Evolutionary conservation across 2,113 vertebrate genomes (phyloP).

Genomic region (Ranitomeya imitator): DNA sequence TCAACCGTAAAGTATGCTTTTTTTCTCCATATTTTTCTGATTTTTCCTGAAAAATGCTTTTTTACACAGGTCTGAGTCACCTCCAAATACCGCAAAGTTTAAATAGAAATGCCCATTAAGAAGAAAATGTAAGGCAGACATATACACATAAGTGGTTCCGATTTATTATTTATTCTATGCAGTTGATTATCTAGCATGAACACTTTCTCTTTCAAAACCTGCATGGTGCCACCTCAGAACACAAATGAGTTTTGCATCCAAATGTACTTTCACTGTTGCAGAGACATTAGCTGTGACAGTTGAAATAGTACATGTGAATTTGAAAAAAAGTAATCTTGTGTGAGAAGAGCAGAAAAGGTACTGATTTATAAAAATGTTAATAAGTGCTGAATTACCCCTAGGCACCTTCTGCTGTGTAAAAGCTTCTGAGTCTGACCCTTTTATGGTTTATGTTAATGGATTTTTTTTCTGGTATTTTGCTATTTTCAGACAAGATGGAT

Average conservation of each 20-base stretch:
- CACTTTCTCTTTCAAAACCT: conserved; percentile 66
- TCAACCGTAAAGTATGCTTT: background rate
- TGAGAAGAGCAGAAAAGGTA: conserved; percentile 58
- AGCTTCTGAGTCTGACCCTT: conserved; percentile 59
- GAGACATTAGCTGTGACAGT: conserved; percentile 61
- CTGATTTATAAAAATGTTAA: conserved; percentile 54
- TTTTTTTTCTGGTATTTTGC: conserved; percentile 32
- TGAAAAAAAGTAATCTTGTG: conserved; percentile 16
- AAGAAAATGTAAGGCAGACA: conserved; percentile 26
- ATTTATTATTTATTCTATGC: conserved; percentile 59
- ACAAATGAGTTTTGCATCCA: conserved; percentile 63
- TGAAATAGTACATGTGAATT: conserved; percentile 66
- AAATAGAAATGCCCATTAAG: conserved; percentile 45
- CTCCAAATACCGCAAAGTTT: background rate
- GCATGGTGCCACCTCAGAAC: conserved; percentile 63
- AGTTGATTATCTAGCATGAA: conserved; percentile 65
- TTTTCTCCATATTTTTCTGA: background rate
- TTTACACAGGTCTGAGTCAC: conserved; percentile 10
- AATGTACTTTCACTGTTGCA: conserved; percentile 66
- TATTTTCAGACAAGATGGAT: background rate
- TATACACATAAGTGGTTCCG: conserved; percentile 27
- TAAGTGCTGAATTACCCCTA: conserved; percentile 59
- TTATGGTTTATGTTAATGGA: conserved; percentile 55
- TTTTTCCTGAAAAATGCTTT: conserved; percentile 37
- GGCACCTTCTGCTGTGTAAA: conserved; percentile 49